These are phyloP conservation scores for Macrochelys suwanniensis DNA, from an alignment of 2,797 vertebrate species.

Conservation along the genomic window DNA sequence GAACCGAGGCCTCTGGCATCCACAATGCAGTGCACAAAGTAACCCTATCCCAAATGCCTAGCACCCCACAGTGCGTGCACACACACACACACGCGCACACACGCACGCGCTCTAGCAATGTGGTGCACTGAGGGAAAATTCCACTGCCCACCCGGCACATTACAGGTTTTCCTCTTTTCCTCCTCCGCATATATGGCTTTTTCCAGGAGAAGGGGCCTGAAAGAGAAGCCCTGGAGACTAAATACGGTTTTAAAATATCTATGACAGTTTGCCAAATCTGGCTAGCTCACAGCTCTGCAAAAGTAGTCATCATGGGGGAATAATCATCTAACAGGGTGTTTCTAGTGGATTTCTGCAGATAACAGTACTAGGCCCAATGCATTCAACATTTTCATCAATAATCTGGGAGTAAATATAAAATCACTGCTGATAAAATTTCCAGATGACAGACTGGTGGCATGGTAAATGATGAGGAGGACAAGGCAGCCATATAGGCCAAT, in stretches of 20 bases:
- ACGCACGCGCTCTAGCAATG: not conserved
- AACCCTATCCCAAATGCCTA: not conserved
- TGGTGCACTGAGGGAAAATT: not conserved
- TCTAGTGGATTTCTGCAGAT: not conserved
- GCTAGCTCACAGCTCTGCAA: not conserved
- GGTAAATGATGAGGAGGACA: rapidly evolving
- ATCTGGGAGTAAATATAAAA: not conserved
- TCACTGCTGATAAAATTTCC: not conserved
- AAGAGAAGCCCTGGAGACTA: not conserved
- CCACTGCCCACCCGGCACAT: not conserved
- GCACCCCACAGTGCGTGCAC: no score
- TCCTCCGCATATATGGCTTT: not conserved
- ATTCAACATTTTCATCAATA: not conserved
- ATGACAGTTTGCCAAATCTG: not conserved
- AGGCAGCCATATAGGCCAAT: rapidly evolving
- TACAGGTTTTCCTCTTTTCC: not conserved
- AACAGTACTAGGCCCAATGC: not conserved
- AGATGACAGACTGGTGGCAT: not conserved
- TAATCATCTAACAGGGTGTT: not conserved
- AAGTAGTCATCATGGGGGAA: not conserved
- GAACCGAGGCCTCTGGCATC: not conserved
- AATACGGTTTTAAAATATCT: not conserved
- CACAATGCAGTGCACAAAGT: not conserved
- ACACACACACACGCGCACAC: no score
- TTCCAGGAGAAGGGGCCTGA: not conserved